A percentile compares a stretch with the other conserved stretches of the same genome.
phyloP scores from a whole-genome alignment of 2,888 invertebrate genomes.

The Norana najaformis region DNA sequence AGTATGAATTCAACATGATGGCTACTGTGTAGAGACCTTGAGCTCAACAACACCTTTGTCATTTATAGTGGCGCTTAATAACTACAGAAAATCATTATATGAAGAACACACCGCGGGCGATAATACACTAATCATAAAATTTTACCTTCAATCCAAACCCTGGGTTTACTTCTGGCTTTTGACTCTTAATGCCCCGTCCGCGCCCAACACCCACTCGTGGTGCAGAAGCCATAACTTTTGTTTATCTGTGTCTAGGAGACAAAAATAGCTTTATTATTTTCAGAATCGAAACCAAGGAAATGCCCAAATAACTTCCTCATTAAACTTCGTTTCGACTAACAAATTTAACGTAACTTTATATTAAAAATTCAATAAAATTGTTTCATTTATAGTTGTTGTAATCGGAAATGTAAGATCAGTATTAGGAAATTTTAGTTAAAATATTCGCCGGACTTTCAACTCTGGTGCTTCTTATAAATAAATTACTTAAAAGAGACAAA shows the following conservation, averaged over 20 bases:
- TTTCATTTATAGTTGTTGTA: too few species aligned
- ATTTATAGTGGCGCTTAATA: too few species aligned
- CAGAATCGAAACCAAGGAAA: neutral
- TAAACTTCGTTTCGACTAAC: neutral
- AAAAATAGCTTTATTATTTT: neutral
- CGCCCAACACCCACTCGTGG: neutral
- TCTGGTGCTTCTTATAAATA: neutral
- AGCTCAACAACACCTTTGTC: too few species aligned
- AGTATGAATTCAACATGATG: too few species aligned
- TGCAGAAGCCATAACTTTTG: neutral
- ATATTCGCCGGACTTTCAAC: neutral
- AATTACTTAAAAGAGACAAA: neutral
- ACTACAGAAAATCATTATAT: neutral
- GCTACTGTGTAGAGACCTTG: too few species aligned
- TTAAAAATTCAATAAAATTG: too few species aligned
- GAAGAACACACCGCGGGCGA: neutral
- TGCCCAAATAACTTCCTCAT: neutral
- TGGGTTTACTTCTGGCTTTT: neutral
- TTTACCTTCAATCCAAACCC: constrained; percentile 16
- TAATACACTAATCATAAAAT: neutral
- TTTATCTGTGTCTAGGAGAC: neutral
- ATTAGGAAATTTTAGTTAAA: neutral
- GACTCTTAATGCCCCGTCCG: neutral
- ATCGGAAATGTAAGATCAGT: too few species aligned
- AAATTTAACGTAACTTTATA: neutral